phyloP scores from a whole-genome alignment of 1,140 invertebrate genomes.

The Calosoma granatense region DNA sequence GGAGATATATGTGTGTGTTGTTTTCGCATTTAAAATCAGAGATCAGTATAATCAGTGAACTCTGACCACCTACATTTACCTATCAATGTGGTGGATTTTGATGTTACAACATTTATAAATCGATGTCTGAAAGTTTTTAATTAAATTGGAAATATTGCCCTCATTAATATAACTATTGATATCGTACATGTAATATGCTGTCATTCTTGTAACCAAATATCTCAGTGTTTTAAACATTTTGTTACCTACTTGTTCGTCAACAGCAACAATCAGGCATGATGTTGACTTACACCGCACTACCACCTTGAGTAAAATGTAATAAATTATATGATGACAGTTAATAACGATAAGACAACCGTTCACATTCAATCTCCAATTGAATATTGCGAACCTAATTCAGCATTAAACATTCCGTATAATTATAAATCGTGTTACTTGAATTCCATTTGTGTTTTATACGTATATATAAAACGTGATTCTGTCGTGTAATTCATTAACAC shows the following conservation, averaged over 20 bases:
- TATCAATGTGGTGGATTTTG: conserved; percentile 4
- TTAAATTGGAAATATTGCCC: conserved; percentile 3
- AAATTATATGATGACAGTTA: background rate
- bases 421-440: background rate
- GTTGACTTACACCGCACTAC: background rate
- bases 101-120: conserved; percentile 6
- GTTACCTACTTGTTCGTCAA: background rate
- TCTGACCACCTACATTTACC: background rate
- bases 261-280: background rate
- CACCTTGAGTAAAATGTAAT: background rate
- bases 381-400: no score
- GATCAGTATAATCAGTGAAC: conserved; percentile 1
- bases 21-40: conserved; percentile 1
- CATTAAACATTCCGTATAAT: conserved; percentile 3
- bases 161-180: conserved; percentile 9
- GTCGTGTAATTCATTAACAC: background rate
- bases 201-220: conserved; percentile 8
- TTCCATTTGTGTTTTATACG: conserved; percentile 3
- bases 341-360: background rate
- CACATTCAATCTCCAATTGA: no score
- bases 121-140: conserved; percentile 6
- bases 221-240: conserved; percentile 4
- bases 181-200: conserved; percentile 7
- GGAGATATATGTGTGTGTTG: background rate
- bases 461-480: conserved; percentile 5